These are phyloP conservation scores for Dicerorhinus sumatrensis DNA, from an alignment of 2,113 vertebrate genomes.

Conservation along the genomic window DNA sequence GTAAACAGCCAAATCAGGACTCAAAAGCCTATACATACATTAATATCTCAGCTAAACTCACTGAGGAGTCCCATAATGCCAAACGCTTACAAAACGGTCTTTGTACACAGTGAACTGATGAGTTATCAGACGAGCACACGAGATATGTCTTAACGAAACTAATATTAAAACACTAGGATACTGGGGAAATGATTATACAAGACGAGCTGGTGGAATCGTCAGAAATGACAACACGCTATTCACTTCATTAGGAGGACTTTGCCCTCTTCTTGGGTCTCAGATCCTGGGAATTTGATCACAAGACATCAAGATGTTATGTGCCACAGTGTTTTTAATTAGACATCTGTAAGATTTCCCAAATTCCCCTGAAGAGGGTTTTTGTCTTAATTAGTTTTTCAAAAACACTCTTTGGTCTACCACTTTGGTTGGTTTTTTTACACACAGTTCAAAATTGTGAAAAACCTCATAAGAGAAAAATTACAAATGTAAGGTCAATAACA, in stretches of 20 bases:
- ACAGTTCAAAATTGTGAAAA: slow-evolving; percentile 35
- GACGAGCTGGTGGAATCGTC: not conserved
- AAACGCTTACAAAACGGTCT: not conserved
- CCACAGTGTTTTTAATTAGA: not conserved
- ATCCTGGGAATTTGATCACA: slow-evolving; percentile 42
- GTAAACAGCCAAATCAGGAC: not conserved
- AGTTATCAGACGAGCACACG: not conserved
- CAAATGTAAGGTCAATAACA: not conserved
- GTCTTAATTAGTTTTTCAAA: not conserved
- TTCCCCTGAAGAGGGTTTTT: not conserved
- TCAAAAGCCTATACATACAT: not conserved
- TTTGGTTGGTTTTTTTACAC: not conserved
- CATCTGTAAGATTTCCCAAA: slow-evolving; percentile 9
- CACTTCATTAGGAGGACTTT: not conserved
- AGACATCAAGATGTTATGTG: not conserved
- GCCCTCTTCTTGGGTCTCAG: not conserved
- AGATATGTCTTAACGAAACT: not conserved
- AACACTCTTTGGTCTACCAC: not conserved
- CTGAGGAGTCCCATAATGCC: not conserved
- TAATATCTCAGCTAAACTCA: not conserved
- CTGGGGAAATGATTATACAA: not conserved
- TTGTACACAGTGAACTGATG: not conserved
- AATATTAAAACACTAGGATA: not conserved
- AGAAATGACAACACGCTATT: not conserved
- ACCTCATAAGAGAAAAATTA: not conserved